These are phyloP conservation scores for Lutjanus erythropterus DNA, from an alignment of 2,113 vertebrate genomes.

Conservation along the genomic window DNA sequence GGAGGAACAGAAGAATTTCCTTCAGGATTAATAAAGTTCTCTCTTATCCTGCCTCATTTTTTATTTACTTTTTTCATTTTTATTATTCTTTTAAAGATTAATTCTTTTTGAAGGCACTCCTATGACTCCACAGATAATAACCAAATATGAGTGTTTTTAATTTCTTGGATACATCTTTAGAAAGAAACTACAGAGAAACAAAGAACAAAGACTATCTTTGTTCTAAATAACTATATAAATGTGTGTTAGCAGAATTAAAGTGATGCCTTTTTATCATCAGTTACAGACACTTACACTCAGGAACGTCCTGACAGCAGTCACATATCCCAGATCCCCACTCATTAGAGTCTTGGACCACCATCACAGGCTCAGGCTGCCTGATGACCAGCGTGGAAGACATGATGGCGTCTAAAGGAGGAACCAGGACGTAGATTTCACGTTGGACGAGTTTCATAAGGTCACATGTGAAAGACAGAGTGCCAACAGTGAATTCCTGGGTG, in stretches of 20 bases:
- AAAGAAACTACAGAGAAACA: background rate
- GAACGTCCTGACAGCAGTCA: slow-evolving; percentile 73
- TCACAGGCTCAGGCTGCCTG: slow-evolving; percentile 68
- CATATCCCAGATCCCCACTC: slow-evolving; percentile 78
- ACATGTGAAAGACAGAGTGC: background rate
- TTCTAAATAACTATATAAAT: background rate
- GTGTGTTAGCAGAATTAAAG: background rate
- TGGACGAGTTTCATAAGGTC: background rate
- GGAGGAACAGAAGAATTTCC: too few relatives aligned
- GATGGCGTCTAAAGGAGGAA: slow-evolving; percentile 28
- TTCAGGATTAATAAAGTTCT: too few relatives aligned
- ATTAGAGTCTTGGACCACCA: slow-evolving; percentile 50
- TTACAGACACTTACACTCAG: slow-evolving; percentile 73
- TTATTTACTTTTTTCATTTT: too few relatives aligned
- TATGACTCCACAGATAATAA: background rate
- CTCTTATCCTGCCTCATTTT: too few relatives aligned
- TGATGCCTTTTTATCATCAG: too few relatives aligned
- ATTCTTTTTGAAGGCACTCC: too few relatives aligned
- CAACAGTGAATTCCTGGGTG: background rate
- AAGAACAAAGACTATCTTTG: background rate
- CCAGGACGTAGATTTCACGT: background rate
- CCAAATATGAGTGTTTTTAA: background rate
- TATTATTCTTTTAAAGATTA: too few relatives aligned
- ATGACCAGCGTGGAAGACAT: slow-evolving; percentile 72
- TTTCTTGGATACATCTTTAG: background rate